phyloP scores from a whole-genome alignment of 37 sponge, comb jelly and placozoan species.

The Geodia barretti region DNA sequence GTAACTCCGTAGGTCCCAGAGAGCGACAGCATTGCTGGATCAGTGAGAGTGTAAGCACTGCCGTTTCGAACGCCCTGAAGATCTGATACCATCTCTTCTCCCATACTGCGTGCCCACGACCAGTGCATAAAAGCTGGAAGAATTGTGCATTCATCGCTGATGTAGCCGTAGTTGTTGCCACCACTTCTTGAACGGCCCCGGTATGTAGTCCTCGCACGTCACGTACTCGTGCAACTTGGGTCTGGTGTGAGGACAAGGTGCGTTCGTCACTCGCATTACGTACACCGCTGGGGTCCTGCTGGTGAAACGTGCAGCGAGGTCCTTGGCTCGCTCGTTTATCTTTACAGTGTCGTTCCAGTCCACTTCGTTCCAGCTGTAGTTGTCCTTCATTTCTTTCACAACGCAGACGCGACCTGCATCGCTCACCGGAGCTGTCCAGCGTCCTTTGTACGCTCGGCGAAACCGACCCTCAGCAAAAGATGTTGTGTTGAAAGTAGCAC shows the following conservation, averaged over 20 bases:
- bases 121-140: constrained; percentile 64
- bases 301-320: constrained; percentile 39
- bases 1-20: constrained; percentile 28
- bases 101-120: constrained; percentile 53
- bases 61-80: constrained; percentile 43
- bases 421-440: constrained; percentile 1
- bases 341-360: constrained; percentile 42
- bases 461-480: constrained; percentile 60
- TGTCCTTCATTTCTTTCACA: constrained; percentile 38
- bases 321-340: constrained; percentile 16
- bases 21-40: constrained; percentile 38
- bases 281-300: constrained; percentile 19
- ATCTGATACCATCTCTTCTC: constrained; percentile 42
- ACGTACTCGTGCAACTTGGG: constrained; percentile 37
- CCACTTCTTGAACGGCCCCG: constrained; percentile 50
- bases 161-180: constrained; percentile 53
- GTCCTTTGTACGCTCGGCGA: constrained; percentile 44
- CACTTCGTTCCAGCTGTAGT: constrained; percentile 22
- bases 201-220: constrained; percentile 40
- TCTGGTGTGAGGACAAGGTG: neutral
- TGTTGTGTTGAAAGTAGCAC: too few relatives aligned
- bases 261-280: neutral
- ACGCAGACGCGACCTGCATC: constrained; percentile 38
- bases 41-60: constrained; percentile 38
- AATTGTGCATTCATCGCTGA: neutral